Base-by-base conservation (phyloP, 2,888 invertebrate genomes). In the Nomada fucata region DNA sequence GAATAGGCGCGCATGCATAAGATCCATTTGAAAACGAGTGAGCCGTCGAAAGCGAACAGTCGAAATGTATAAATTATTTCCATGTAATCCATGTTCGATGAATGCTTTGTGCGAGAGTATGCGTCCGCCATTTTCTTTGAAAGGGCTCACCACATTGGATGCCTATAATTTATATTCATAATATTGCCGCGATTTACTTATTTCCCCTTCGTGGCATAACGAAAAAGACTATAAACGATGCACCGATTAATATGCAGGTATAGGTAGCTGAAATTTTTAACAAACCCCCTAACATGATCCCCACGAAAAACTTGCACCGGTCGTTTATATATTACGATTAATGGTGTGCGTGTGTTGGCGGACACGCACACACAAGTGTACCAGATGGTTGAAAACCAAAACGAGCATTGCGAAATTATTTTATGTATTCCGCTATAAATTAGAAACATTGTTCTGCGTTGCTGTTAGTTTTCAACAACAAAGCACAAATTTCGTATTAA, bases 51-150 rank as follows among this genome's bases (percentile, higher is more conserved):
- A 76, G 64, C 44, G 9, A 53, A 68, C 4, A 57, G 11, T 42
- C 20, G 29, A 42, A 78, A 63, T 52, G 20, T 53, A 74, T 36
- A 59, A 76, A 75, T 87, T 74, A 86, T 88, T 89, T 87, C 76
- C 64, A 77, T 80, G 77, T 86, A 88, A 91, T 90, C 83, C 84
- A 81, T 87, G 86, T 85, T 87, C 77, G 76, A 64, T 65, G 83
- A 90, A 88, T 88, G 90, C 91, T 90, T 90, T 91, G 88, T 90
- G 86, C 87, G 86, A 88, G 89, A 89, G 89, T 89, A 86, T 90
- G 86, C 86, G 86, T 91, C 92, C 91, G 92, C 92, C 92, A 92
- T 92, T 92, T 92, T 92, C 92, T 92, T 89, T 76, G 88, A 89
- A 92, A 92, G 92, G 92, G 92, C 91, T 88, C 84, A 87, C 83